A percentile compares a stretch with the other conserved stretches of the same genome.
Evolutionary conservation across 2,888 invertebrate genomes (phyloP).

Genomic region (Spicauda simplicius): DNA sequence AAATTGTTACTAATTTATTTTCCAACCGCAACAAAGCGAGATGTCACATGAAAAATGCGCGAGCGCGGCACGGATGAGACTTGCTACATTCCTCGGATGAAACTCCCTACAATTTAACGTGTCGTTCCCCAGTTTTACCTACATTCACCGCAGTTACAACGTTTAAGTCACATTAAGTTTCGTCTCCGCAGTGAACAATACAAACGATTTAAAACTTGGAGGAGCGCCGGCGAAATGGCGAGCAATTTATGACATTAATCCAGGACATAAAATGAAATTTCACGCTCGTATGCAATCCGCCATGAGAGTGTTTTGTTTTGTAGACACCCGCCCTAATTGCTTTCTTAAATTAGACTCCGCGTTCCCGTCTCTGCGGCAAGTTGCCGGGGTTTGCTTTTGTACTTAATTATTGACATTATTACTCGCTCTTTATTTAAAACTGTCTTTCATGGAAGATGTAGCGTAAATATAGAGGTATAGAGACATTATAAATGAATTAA

Average conservation of each 20-base stretch:
- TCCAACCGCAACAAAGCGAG: constrained; percentile 82
- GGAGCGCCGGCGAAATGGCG: constrained; percentile 58
- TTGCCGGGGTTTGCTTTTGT: constrained; percentile 28
- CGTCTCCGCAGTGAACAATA: constrained; percentile 66
- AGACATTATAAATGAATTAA: neutral
- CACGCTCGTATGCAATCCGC: constrained; percentile 59
- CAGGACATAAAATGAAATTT: constrained; percentile 70
- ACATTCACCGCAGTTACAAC: constrained; percentile 55
- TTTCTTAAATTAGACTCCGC: constrained; percentile 53
- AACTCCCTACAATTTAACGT: constrained; percentile 69
- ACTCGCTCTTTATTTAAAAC: constrained; percentile 14
- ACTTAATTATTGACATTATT: constrained; percentile 32
- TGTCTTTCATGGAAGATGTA: neutral
- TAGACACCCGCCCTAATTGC: constrained; percentile 63
- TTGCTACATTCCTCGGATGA: constrained; percentile 71
- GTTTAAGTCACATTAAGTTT: constrained; percentile 77
- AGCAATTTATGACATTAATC: constrained; percentile 74
- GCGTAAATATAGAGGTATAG: neutral
- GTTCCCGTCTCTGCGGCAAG: constrained; percentile 21
- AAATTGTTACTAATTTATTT: constrained; percentile 85
- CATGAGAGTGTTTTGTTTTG: constrained; percentile 59
- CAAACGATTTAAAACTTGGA: constrained; percentile 71
- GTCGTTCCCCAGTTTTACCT: constrained; percentile 69
- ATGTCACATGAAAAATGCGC: constrained; percentile 83
- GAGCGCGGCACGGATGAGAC: constrained; percentile 66